These are phyloP conservation scores for Mergus octosetaceus DNA, from an alignment of 2,797 vertebrate species.

Conservation along the genomic window DNA sequence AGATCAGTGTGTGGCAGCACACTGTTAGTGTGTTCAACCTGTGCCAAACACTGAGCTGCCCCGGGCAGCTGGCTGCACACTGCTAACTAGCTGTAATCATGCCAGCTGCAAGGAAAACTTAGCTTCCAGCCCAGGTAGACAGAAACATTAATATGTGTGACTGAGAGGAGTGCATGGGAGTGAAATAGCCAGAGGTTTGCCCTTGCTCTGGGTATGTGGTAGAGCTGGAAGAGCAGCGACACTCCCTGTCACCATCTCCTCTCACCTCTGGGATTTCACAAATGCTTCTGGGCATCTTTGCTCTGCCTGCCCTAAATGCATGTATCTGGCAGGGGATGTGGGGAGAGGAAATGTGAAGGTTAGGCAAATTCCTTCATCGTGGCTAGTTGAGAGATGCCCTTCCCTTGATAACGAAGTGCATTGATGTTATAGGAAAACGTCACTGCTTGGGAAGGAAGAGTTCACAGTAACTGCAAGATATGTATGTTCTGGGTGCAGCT, in stretches of 20 bases:
- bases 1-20: too few relatives aligned
- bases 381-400: neutral
- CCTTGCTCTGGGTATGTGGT: neutral
- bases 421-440: neutral
- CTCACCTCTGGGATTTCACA: neutral
- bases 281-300: neutral
- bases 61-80: neutral
- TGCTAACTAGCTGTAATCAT: neutral
- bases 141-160: neutral
- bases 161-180: neutral
- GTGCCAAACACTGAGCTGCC: neutral
- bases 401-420: neutral
- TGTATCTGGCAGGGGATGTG: neutral
- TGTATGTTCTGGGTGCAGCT: neutral
- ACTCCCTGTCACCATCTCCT: neutral
- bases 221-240: neutral
- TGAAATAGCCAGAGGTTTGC: neutral
- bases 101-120: neutral
- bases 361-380: neutral
- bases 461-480: neutral
- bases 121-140: neutral
- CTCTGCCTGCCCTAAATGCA: neutral
- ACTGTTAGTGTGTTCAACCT: neutral
- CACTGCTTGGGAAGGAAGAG: neutral
- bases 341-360: neutral